A percentile compares a stretch with the other conserved stretches of the same genome.
phyloP scores from a whole-genome alignment of 2,888 invertebrate species.

The Orchesella flavescens region DNA sequence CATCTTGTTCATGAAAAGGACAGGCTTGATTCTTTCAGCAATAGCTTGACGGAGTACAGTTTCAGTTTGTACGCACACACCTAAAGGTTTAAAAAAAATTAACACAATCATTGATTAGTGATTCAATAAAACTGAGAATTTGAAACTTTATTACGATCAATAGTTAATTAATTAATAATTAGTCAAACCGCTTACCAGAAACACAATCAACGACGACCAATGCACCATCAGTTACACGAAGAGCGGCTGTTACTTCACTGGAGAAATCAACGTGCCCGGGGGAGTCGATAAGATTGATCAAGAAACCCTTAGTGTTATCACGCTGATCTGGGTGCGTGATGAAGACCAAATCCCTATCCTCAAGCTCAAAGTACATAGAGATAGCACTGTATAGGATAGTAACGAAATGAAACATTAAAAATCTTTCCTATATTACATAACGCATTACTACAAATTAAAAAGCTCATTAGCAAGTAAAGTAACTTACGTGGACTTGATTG shows the following conservation, averaged over 20 bases:
- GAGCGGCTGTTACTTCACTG: slow-evolving; percentile 99
- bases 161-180: slow-evolving; percentile 18
- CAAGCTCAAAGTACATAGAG: slow-evolving; percentile 98
- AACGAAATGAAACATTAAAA: not conserved
- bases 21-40: slow-evolving; percentile 99
- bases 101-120: slow-evolving; percentile 1
- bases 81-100: slow-evolving; percentile 76
- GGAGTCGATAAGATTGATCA: slow-evolving; percentile 99
- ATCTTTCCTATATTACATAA: too few species aligned
- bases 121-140: too few species aligned
- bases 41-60: slow-evolving; percentile 99
- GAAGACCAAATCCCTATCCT: slow-evolving; percentile 94
- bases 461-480: not conserved
- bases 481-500: slow-evolving; percentile 99
- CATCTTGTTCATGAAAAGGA: slow-evolving; percentile 99
- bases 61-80: slow-evolving; percentile 99
- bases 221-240: slow-evolving; percentile 99
- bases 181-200: slow-evolving; percentile 82
- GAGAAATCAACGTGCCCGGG: slow-evolving; percentile 99
- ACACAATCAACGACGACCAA: slow-evolving; percentile 99
- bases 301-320: slow-evolving; percentile 95
- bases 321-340: slow-evolving; percentile 93
- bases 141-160: not conserved
- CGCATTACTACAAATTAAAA: not conserved
- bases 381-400: slow-evolving; percentile 86